Evolutionary conservation across 1,140 invertebrate species (phyloP).

Genomic region (Thaumatotibia leucotreta): DNA sequence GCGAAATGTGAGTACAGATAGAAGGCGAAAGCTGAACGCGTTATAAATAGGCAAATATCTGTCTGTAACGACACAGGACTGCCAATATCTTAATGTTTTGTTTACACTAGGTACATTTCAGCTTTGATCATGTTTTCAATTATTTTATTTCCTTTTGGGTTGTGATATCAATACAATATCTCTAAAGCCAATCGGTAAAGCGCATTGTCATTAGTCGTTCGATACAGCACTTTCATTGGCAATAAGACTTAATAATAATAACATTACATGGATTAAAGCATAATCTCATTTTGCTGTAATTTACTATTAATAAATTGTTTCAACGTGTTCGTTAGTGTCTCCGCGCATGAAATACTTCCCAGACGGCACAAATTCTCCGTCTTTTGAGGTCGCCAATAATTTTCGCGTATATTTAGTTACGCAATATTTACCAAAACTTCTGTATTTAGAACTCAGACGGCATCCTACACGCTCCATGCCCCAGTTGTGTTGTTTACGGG

Average conservation of each 20-base stretch:
- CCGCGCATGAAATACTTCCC: not conserved
- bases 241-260: not conserved
- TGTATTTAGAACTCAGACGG: constrained; percentile 33
- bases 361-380: not conserved
- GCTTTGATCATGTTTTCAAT: constrained; percentile 4
- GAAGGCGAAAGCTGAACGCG: constrained; percentile 14
- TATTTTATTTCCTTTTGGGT: no score
- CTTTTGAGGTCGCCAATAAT: constrained; percentile 10
- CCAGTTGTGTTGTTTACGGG: constrained; percentile 47
- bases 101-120: constrained; percentile 36
- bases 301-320: constrained; percentile 2
- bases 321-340: not conserved
- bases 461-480: constrained; percentile 42
- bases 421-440: constrained; percentile 10
- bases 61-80: constrained; percentile 40
- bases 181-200: not conserved
- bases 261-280: not conserved
- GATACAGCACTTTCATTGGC: not conserved
- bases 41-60: constrained; percentile 30
- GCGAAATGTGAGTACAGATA: constrained; percentile 59
- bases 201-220: not conserved
- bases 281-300: not conserved
- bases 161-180: not conserved
- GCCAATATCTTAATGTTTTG: constrained; percentile 42
- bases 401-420: constrained; percentile 1